Percentiles rank a stretch among this genome's conserved stretches.
phyloP scores from a whole-genome alignment of 2,113 vertebrate genomes.

The Dicerorhinus sumatrensis region DNA sequence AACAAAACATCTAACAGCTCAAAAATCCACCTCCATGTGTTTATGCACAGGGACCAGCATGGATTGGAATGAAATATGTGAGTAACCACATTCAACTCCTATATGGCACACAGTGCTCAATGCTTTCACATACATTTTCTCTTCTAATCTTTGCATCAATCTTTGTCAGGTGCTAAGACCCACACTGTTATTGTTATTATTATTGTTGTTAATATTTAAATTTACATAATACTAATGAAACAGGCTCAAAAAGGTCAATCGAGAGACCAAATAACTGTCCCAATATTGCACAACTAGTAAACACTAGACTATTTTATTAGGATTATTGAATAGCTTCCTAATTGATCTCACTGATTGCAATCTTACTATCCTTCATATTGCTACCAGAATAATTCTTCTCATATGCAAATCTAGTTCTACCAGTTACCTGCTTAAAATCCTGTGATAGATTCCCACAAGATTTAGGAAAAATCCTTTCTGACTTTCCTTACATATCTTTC shows the following conservation, averaged over 20 bases:
- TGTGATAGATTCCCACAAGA: not conserved
- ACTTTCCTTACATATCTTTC: not conserved
- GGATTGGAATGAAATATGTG: not conserved
- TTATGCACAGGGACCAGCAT: not conserved
- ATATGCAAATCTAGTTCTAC: not conserved
- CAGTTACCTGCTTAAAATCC: not conserved
- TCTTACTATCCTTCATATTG: not conserved
- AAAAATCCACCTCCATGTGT: not conserved
- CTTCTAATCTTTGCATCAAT: not conserved
- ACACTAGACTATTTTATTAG: not conserved
- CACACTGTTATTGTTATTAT: not conserved
- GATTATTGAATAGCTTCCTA: not conserved
- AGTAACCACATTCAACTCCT: not conserved
- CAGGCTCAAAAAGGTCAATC: not conserved
- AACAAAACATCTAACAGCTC: not conserved
- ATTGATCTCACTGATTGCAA: not conserved
- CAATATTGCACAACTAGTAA: not conserved
- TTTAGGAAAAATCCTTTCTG: not conserved
- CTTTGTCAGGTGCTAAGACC: not conserved
- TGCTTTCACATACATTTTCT: not conserved
- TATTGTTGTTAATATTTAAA: not conserved
- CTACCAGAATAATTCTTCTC: not conserved
- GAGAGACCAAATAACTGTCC: not conserved
- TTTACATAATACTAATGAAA: not conserved
- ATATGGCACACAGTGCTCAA: not conserved